A percentile compares a stretch with the other conserved stretches of the same genome.
These are phyloP conservation scores for Coturnix japonica DNA, from an alignment of 2,113 vertebrate genomes.

Conservation along the genomic window DNA sequence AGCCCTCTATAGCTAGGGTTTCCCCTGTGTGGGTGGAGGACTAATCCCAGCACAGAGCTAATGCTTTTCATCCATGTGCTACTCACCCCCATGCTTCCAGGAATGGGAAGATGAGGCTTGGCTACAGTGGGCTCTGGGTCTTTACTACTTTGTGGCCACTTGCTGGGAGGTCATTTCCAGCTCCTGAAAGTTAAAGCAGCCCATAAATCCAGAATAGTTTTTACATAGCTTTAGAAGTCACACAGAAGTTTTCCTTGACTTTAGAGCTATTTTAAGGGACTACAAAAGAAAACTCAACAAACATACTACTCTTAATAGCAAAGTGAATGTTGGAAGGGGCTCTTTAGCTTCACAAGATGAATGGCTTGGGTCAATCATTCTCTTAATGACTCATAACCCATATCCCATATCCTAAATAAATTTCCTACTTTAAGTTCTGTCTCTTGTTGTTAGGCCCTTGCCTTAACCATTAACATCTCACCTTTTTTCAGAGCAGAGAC, in stretches of 20 bases:
- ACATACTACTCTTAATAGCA: neutral
- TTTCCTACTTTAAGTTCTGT: neutral
- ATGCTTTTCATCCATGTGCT: neutral
- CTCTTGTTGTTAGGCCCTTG: neutral
- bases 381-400: neutral
- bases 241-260: neutral
- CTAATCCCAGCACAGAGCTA: neutral
- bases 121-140: neutral
- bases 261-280: neutral
- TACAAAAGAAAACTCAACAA: neutral
- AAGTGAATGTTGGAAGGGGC: neutral
- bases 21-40: accelerated
- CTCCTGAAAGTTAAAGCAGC: neutral
- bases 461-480: neutral
- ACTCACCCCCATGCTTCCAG: neutral
- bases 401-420: neutral
- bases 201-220: neutral
- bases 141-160: neutral
- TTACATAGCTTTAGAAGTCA: neutral
- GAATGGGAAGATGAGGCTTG: neutral
- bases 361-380: neutral
- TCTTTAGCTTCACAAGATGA: neutral
- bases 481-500: neutral
- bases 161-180: neutral
- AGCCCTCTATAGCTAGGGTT: neutral